Percentiles rank a stretch among this genome's conserved stretches.
These are phyloP conservation scores for Hydropsyche tenuis DNA, from an alignment of 1,140 invertebrate species.

Conservation along the genomic window DNA sequence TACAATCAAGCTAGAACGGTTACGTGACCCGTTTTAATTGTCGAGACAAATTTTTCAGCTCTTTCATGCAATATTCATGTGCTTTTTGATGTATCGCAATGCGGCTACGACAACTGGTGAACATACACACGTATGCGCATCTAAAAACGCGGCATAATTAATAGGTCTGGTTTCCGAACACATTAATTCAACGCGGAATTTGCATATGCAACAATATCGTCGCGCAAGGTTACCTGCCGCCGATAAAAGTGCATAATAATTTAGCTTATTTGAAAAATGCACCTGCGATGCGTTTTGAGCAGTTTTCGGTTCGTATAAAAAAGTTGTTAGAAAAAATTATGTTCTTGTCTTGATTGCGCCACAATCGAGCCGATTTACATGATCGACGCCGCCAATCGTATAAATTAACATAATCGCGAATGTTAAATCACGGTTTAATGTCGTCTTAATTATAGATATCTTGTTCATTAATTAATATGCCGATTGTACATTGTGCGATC, in stretches of 20 bases:
- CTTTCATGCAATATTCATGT: too few relatives aligned
- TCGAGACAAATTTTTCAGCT: too few relatives aligned
- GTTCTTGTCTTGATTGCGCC: too few relatives aligned
- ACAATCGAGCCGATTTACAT: slow-evolving; percentile 4
- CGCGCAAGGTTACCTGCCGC: neutral
- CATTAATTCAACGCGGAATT: slow-evolving; percentile 23
- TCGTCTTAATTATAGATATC: slow-evolving; percentile 28
- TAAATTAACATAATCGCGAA: slow-evolving; percentile 25
- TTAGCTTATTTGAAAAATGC: too few relatives aligned
- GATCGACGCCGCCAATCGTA: neutral
- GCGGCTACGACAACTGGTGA: too few relatives aligned
- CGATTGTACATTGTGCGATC: neutral
- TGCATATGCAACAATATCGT: slow-evolving; percentile 18
- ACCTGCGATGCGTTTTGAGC: too few relatives aligned
- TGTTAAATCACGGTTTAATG: slow-evolving; percentile 15
- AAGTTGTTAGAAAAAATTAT: too few relatives aligned
- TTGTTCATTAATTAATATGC: slow-evolving; percentile 9
- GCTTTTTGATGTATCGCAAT: too few relatives aligned
- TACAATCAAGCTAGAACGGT: too few relatives aligned
- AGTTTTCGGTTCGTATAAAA: too few relatives aligned
- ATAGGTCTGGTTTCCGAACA: slow-evolving; percentile 23
- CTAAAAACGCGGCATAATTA: slow-evolving; percentile 9
- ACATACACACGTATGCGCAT: neutral
- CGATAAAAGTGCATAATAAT: too few relatives aligned
- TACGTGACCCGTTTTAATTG: too few relatives aligned